Percentiles rank a stretch among this genome's conserved stretches.
These are phyloP conservation scores for Threskiornis aethiopicus DNA, from an alignment of 2,797 vertebrate species.

Conservation along the genomic window DNA sequence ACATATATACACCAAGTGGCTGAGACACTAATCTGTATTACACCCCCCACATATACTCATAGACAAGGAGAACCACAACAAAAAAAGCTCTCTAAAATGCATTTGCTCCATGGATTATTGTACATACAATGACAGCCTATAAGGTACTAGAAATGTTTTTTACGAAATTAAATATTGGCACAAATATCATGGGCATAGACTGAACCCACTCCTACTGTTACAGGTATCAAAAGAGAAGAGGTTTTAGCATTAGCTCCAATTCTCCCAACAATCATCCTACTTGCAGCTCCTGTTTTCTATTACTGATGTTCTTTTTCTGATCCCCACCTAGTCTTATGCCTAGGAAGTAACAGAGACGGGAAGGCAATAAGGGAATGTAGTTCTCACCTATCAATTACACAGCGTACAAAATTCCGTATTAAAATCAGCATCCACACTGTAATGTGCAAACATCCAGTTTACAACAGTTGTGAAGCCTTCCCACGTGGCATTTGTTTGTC, in stretches of 20 bases:
- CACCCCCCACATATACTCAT: not conserved
- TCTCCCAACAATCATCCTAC: not conserved
- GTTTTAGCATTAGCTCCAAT: not conserved
- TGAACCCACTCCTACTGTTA: not conserved
- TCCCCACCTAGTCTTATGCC: not conserved
- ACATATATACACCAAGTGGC: not conserved
- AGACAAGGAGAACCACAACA: not conserved
- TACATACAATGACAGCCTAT: not conserved
- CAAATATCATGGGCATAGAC: not conserved
- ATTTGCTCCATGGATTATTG: not conserved
- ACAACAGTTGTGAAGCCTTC: not conserved
- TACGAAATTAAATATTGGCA: not conserved
- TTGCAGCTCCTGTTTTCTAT: not conserved
- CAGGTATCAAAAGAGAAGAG: not conserved
- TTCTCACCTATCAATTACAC: conserved; percentile 5
- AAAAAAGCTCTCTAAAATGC: not conserved
- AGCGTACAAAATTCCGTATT: not conserved
- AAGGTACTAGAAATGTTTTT: not conserved
- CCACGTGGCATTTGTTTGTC: not conserved
- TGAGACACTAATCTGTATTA: not conserved
- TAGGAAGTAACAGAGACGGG: not conserved
- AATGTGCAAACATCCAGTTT: conserved; percentile 15
- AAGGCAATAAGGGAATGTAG: not conserved
- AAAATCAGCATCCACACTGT: not conserved
- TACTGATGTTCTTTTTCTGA: not conserved